Evolutionary conservation across 2,113 vertebrate species (phyloP).

Genomic region (Herpetotheres cachinnans): DNA sequence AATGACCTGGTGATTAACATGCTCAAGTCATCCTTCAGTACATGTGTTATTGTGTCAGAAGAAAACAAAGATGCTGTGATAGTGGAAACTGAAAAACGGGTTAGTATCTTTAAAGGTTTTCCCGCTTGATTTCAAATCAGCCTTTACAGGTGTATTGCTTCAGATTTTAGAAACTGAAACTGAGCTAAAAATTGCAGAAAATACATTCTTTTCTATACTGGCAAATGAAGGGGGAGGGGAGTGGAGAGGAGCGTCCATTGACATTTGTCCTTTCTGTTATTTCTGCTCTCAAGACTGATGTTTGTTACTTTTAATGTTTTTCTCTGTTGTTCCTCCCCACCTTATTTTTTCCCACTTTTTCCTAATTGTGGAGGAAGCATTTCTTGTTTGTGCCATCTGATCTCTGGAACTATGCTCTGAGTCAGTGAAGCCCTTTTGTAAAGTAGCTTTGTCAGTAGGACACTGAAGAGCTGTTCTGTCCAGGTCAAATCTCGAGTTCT

Average conservation of each 20-base stretch:
- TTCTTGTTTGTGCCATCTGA: not conserved
- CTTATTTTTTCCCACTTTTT: not conserved
- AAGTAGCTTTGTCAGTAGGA: not conserved
- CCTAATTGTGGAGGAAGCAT: not conserved
- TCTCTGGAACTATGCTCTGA: not conserved
- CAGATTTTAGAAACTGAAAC: not conserved
- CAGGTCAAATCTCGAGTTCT: not conserved
- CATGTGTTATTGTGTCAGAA: slow-evolving; percentile 93
- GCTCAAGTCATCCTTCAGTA: slow-evolving; percentile 92
- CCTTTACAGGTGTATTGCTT: not conserved
- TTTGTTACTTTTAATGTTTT: not conserved
- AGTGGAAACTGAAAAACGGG: slow-evolving; percentile 87
- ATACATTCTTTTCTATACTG: not conserved
- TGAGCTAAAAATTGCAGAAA: not conserved
- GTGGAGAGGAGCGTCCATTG: not conserved
- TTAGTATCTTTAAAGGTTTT: slow-evolving; percentile 55
- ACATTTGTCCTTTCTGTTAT: not conserved
- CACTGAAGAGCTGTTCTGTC: not conserved
- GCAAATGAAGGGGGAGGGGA: not conserved
- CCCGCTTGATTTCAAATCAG: not conserved
- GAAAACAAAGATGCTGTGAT: slow-evolving; percentile 90
- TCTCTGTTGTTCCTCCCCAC: not conserved
- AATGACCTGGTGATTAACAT: slow-evolving; percentile 96
- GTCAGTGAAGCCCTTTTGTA: not conserved
- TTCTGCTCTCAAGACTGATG: not conserved